phyloP scores from a whole-genome alignment of 92 coral and sea anemone species.

The Scolanthus callimorphus region DNA sequence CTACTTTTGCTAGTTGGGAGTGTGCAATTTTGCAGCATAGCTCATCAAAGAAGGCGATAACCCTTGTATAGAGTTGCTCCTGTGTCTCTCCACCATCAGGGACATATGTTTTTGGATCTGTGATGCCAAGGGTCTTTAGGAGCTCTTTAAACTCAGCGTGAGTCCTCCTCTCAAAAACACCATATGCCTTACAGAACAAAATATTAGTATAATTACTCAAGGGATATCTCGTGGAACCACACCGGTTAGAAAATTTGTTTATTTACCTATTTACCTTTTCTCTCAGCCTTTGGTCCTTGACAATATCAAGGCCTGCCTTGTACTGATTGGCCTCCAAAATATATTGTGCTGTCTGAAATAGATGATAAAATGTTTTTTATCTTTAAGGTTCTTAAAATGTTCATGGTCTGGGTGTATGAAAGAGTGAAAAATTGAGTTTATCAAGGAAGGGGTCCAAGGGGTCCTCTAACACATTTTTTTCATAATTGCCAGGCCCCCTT shows the following conservation, averaged over 20 bases:
- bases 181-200: constrained; percentile 57
- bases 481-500: no score
- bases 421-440: no score
- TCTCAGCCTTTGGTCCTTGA: constrained; percentile 42
- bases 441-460: no score
- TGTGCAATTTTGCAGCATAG: background rate
- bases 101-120: constrained; percentile 7
- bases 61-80: constrained; percentile 44
- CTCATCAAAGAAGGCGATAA: constrained; percentile 32
- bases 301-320: constrained; percentile 31
- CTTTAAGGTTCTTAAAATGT: background rate
- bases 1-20: background rate
- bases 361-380: background rate
- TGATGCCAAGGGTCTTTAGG: constrained; percentile 13
- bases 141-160: constrained; percentile 11
- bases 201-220: no score
- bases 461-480: no score
- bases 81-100: constrained; percentile 62
- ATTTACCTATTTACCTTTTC: no score
- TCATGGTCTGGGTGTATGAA: no score
- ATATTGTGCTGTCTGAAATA: constrained; percentile 66
- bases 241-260: no score
- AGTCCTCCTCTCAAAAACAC: constrained; percentile 44
- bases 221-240: no score
- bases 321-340: constrained; percentile 45